A percentile compares a stretch with the other conserved stretches of the same genome.
These are phyloP conservation scores for Megatriorchis doriae DNA, from an alignment of 2,113 vertebrate genomes.

Conservation along the genomic window DNA sequence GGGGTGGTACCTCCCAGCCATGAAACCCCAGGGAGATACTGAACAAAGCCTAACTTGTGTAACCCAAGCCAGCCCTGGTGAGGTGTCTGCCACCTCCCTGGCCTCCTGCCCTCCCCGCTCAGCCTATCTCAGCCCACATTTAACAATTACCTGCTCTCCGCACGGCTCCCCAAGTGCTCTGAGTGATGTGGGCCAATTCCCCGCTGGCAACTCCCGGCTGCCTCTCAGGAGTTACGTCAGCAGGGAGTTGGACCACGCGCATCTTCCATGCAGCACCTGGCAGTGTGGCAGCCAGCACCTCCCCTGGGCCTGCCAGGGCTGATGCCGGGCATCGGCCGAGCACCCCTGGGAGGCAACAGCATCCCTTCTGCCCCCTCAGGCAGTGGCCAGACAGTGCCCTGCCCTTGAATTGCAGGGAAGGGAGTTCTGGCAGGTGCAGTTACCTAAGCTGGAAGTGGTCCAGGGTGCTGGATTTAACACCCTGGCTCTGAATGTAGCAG, in stretches of 20 bases:
- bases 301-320: not conserved
- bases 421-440: not conserved
- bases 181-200: constrained; percentile 16
- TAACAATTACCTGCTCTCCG: constrained; percentile 45
- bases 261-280: not conserved
- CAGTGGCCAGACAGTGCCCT: not conserved
- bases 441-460: not conserved
- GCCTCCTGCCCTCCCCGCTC: constrained; percentile 29
- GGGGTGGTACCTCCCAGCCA: not conserved
- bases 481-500: not conserved
- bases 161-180: not conserved
- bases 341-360: not conserved
- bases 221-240: constrained; percentile 47
- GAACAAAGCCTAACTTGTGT: constrained; percentile 48
- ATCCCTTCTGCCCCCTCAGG: not conserved
- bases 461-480: not conserved
- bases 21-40: not conserved
- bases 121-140: constrained; percentile 57
- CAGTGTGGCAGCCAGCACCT: not conserved
- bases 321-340: accelerated
- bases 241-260: not conserved
- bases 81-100: constrained; percentile 45
- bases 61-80: constrained; percentile 32
- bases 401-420: not conserved
- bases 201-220: constrained; percentile 23